Evolutionary conservation across 2,113 vertebrate genomes (phyloP).

Genomic region (Salvelinus alpinus): DNA sequence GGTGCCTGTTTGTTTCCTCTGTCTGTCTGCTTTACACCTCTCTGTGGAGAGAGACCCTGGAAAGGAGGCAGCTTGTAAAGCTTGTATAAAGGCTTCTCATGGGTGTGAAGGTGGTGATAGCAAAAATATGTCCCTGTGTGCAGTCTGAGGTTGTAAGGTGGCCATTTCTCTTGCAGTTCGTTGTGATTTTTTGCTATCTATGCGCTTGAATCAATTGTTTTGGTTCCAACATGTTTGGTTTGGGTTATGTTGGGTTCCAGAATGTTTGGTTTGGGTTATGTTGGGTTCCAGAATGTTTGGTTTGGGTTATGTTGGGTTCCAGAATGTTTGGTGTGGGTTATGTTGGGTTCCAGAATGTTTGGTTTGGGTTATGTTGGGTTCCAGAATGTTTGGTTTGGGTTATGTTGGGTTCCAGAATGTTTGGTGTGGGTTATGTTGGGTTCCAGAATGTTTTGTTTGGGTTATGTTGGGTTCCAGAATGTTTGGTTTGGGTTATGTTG

Average conservation of each 20-base stretch:
- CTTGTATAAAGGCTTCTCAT: not conserved
- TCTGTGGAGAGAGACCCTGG: conserved; percentile 26
- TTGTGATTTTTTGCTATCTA: not conserved
- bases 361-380: not conserved
- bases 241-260: not conserved
- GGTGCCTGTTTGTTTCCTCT: conserved; percentile 20
- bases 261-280: not conserved
- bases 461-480: too few relatives aligned
- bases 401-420: not conserved
- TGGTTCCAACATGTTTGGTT: not conserved
- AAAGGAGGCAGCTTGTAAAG: conserved; percentile 42
- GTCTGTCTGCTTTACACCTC: conserved; percentile 35
- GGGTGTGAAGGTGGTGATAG: not conserved
- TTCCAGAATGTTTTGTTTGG: not conserved
- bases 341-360: not conserved
- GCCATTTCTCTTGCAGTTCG: not conserved
- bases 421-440: not conserved
- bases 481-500: too few relatives aligned
- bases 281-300: too few relatives aligned
- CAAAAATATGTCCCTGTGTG: not conserved
- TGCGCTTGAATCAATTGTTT: not conserved
- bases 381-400: not conserved
- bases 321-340: too few relatives aligned
- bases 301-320: too few relatives aligned
- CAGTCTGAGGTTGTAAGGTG: not conserved